These are phyloP conservation scores for Conops quadrifasciatus DNA, from an alignment of 2,888 invertebrate species.

Conservation along the genomic window DNA sequence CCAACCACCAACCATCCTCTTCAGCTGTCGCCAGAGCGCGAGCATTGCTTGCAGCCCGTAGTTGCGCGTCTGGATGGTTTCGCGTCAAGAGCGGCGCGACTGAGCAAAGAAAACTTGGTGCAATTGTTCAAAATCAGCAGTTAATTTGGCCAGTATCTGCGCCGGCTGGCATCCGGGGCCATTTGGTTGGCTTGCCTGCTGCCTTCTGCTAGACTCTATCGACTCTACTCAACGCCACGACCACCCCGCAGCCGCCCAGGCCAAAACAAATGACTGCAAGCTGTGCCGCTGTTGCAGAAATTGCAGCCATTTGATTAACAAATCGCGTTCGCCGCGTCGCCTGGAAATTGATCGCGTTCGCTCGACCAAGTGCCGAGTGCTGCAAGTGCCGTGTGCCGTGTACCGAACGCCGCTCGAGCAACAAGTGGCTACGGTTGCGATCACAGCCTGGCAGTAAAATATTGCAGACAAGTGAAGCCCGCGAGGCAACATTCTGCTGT, in stretches of 20 bases:
- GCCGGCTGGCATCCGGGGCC: neutral
- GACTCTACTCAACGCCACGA: slow-evolving; percentile 12
- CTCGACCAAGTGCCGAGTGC: slow-evolving; percentile 27
- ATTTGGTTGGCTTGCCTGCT: neutral
- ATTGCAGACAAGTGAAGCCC: slow-evolving; percentile 63
- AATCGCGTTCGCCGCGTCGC: slow-evolving; percentile 51
- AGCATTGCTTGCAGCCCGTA: neutral
- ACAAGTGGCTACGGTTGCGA: slow-evolving; percentile 4
- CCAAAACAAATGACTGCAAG: slow-evolving; percentile 40
- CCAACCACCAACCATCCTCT: neutral
- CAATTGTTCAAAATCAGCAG: slow-evolving; percentile 34
- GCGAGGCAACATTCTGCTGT: slow-evolving; percentile 61
- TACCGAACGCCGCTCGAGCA: neutral
- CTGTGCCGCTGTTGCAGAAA: slow-evolving; percentile 39
- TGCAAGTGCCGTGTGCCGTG: slow-evolving; percentile 32
- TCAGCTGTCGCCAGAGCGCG: neutral
- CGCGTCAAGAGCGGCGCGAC: neutral
- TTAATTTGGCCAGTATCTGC: slow-evolving; percentile 17
- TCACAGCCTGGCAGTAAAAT: slow-evolving; percentile 58
- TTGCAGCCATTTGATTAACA: slow-evolving; percentile 62
- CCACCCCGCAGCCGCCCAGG: slow-evolving; percentile 25
- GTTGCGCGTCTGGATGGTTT: neutral
- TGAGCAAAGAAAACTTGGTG: slow-evolving; percentile 12
- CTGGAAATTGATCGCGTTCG: slow-evolving; percentile 52
- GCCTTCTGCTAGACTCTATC: no score